These are phyloP conservation scores for Drosophila miranda DNA, from an alignment of 1,140 invertebrate species.

Conservation along the genomic window DNA sequence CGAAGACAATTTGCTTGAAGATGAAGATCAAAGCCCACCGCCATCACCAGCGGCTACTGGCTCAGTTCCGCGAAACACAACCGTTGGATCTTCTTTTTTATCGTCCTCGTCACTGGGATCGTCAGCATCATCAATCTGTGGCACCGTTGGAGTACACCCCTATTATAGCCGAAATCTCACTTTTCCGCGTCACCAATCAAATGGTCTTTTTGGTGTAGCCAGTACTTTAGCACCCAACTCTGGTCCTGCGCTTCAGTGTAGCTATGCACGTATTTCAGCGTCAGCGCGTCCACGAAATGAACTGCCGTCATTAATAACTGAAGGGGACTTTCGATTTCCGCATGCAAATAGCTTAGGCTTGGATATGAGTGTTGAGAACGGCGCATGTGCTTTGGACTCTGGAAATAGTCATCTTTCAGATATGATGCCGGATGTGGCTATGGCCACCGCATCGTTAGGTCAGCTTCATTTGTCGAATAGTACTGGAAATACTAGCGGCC, in stretches of 20 bases:
- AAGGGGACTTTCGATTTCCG: conserved; percentile 84
- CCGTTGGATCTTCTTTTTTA: conserved; percentile 51
- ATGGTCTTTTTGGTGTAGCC: conserved; percentile 62
- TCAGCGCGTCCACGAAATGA: conserved; percentile 83
- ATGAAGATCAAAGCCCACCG: conserved; percentile 72
- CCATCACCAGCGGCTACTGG: conserved; percentile 72
- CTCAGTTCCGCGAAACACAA: conserved; percentile 51
- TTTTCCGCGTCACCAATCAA: conserved; percentile 84
- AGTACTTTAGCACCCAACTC: conserved; percentile 43
- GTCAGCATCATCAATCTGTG: conserved; percentile 70
- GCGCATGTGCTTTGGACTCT: conserved; percentile 62
- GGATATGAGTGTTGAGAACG: conserved; percentile 51
- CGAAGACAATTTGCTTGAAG: conserved; percentile 53
- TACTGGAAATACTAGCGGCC: conserved; percentile 23
- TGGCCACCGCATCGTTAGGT: conserved; percentile 90
- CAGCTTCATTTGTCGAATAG: conserved; percentile 84
- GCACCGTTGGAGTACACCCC: conserved; percentile 56
- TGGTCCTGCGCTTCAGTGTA: conserved; percentile 53
- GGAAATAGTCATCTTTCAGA: conserved; percentile 88
- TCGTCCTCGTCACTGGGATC: conserved; percentile 57
- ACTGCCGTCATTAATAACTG: conserved; percentile 86
- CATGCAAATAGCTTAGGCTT: conserved; percentile 60
- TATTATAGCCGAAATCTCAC: conserved; percentile 84
- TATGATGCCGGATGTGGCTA: conserved; percentile 94
- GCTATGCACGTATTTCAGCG: conserved; percentile 64